Evolutionary conservation across 2,113 vertebrate genomes (phyloP).

Genomic region (Narcine bancroftii): DNA sequence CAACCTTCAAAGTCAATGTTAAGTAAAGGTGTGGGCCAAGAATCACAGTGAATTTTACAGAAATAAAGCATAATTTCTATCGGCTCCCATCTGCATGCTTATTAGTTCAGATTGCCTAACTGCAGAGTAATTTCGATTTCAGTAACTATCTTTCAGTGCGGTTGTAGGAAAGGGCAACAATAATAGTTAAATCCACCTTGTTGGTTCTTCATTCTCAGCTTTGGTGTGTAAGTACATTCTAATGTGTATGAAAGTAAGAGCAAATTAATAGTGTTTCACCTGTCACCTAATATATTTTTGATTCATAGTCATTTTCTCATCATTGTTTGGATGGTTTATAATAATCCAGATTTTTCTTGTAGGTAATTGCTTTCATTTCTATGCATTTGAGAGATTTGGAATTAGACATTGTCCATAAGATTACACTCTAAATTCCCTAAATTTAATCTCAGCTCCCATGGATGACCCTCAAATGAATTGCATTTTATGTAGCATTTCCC

Average conservation of each 20-base stretch:
- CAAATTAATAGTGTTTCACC: no score
- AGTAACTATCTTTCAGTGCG: background rate
- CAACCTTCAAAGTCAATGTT: background rate
- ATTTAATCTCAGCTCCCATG: background rate
- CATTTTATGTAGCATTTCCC: background rate
- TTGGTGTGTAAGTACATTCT: background rate
- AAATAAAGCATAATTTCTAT: conserved; percentile 1
- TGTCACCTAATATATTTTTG: background rate
- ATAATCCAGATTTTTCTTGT: background rate
- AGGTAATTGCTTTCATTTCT: background rate
- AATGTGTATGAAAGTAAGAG: background rate
- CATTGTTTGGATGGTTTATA: background rate
- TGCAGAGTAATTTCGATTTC: background rate
- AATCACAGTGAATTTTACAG: background rate
- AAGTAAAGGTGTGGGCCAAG: background rate
- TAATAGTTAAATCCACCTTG: background rate
- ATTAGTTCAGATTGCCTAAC: background rate
- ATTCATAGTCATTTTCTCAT: background rate
- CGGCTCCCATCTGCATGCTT: background rate
- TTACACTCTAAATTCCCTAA: background rate
- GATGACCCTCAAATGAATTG: background rate
- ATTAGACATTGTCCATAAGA: background rate
- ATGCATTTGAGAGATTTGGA: background rate
- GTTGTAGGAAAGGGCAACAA: no score
- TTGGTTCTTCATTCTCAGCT: background rate